Percentiles rank a stretch among this genome's conserved stretches.
These are phyloP conservation scores for Caenorhabditis sp. DNA, from an alignment of 2,888 invertebrate genomes.

Conservation along the genomic window DNA sequence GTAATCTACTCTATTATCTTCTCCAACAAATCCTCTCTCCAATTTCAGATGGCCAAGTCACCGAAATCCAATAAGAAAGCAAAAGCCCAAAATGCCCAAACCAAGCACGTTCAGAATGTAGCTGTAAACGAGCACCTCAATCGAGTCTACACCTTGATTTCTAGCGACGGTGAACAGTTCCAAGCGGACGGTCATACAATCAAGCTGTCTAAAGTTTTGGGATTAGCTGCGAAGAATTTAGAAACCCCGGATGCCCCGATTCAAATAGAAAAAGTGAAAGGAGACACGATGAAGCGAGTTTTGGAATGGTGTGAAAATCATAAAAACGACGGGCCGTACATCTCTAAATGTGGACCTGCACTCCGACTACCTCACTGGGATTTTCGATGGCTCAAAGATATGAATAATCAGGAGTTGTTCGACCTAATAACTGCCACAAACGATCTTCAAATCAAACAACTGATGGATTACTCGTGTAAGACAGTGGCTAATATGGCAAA, in stretches of 20 bases:
- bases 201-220: slow-evolving; percentile 9
- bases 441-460: slow-evolving; percentile 25
- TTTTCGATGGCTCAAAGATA: slow-evolving; percentile 26
- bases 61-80: slow-evolving; percentile 19
- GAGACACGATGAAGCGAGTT: slow-evolving; percentile 18
- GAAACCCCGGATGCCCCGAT: slow-evolving; percentile 6
- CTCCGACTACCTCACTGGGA: slow-evolving; percentile 34
- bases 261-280: slow-evolving; percentile 34
- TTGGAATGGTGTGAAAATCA: slow-evolving; percentile 34
- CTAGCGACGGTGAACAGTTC: slow-evolving; percentile 9
- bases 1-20: neutral
- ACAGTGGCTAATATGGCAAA: slow-evolving; percentile 53
- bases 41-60: slow-evolving; percentile 27
- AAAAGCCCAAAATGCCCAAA: neutral
- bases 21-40: neutral
- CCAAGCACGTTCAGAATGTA: neutral
- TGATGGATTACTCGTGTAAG: slow-evolving; percentile 47
- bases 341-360: slow-evolving; percentile 24
- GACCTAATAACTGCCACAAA: slow-evolving; percentile 33
- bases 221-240: slow-evolving; percentile 6
- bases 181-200: slow-evolving; percentile 15
- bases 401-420: slow-evolving; percentile 17
- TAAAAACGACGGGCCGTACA: slow-evolving; percentile 26
- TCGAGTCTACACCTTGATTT: neutral
- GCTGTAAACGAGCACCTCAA: slow-evolving; percentile 6